These are phyloP conservation scores for Glossosoma conforme DNA, from an alignment of 1,140 invertebrate genomes.

Conservation along the genomic window DNA sequence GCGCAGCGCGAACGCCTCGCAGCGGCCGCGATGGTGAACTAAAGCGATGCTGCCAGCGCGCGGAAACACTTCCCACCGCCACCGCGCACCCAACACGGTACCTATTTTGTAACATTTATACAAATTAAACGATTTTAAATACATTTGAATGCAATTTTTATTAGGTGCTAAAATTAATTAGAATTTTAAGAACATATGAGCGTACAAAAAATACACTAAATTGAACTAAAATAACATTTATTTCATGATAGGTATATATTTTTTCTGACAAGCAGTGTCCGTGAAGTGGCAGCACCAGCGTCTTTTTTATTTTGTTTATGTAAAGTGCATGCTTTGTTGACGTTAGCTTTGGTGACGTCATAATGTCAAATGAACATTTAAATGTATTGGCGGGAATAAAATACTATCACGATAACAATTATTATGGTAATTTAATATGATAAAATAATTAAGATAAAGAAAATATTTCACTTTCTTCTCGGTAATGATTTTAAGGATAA, in stretches of 20 bases:
- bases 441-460: too few relatives aligned
- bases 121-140: not conserved
- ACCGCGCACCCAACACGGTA: too few relatives aligned
- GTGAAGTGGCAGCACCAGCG: conserved; percentile 12
- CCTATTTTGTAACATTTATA: not conserved
- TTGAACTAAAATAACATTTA: not conserved
- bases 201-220: not conserved
- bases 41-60: conserved; percentile 44
- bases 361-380: conserved; percentile 14
- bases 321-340: conserved; percentile 27
- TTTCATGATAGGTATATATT: not conserved
- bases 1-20: conserved; percentile 48
- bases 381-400: conserved; percentile 8
- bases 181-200: not conserved
- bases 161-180: not conserved
- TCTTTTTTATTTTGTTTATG: conserved; percentile 27
- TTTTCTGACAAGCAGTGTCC: too few relatives aligned
- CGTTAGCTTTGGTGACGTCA: conserved; percentile 23
- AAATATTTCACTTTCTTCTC: too few relatives aligned
- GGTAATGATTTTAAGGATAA: too few relatives aligned
- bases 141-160: not conserved
- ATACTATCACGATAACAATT: too few relatives aligned
- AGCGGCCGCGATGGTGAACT: conserved; percentile 51
- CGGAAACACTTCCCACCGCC: conserved; percentile 36
- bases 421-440: too few relatives aligned